phyloP scores from a whole-genome alignment of 2,888 invertebrate genomes.

The Boloria euphrosyne region DNA sequence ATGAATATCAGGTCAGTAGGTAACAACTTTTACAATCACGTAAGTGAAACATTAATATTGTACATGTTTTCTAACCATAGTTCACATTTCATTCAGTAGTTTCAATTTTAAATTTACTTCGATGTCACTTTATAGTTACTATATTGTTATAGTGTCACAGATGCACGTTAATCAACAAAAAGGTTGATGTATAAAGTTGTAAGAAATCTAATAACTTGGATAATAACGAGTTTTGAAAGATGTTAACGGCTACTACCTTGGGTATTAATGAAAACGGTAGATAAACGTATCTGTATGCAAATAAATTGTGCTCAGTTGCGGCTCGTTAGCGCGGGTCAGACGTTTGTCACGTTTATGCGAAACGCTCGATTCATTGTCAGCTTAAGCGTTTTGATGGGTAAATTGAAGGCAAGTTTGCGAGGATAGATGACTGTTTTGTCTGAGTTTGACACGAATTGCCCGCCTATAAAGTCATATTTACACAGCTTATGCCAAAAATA shows the following conservation, averaged over 20 bases:
- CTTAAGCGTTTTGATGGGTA: conserved; percentile 28
- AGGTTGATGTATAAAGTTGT: conserved; percentile 31
- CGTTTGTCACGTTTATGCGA: conserved; percentile 49
- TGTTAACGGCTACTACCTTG: conserved; percentile 31
- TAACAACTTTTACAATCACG: conserved; percentile 29
- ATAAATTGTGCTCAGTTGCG: conserved; percentile 39
- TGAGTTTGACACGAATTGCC: conserved; percentile 7
- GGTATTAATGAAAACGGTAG: conserved; percentile 45
- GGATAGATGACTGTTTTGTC: conserved; percentile 23
- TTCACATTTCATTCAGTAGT: conserved; percentile 5
- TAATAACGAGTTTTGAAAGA: conserved; percentile 33
- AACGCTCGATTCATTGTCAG: conserved; percentile 32
- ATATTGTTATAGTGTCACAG: conserved; percentile 9
- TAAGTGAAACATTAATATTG: conserved; percentile 21
- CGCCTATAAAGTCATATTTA: background rate
- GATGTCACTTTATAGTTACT: too few relatives aligned
- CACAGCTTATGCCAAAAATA: background rate
- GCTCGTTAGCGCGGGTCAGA: conserved; percentile 55
- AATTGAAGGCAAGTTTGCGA: conserved; percentile 24
- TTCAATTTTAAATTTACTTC: too few relatives aligned
- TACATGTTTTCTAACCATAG: conserved; percentile 5
- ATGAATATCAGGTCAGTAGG: conserved; percentile 32
- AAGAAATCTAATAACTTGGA: conserved; percentile 31
- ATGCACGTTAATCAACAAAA: conserved; percentile 33
- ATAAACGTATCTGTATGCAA: conserved; percentile 42